Evolutionary conservation across 2,888 invertebrate species (phyloP).

Genomic region (Trichacis sp.): DNA sequence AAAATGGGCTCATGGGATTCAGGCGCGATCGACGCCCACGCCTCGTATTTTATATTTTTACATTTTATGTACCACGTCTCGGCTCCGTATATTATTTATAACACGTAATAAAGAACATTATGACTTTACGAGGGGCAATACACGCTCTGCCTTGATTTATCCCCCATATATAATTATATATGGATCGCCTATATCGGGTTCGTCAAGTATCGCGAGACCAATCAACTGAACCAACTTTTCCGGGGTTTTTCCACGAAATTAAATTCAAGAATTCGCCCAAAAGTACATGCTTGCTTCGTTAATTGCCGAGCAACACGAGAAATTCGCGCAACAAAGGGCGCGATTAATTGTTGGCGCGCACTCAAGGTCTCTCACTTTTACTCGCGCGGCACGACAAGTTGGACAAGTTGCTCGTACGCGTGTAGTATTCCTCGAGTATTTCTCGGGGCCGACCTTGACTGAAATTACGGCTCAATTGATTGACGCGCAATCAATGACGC

Average conservation of each 20-base stretch:
- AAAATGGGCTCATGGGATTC: constrained; percentile 44
- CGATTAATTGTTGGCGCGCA: constrained; percentile 5
- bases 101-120: constrained; percentile 41
- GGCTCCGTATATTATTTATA: constrained; percentile 40
- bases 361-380: constrained; percentile 34
- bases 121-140: constrained; percentile 34
- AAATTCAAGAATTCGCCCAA: too few species aligned
- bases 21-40: constrained; percentile 44
- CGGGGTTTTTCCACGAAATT: too few species aligned
- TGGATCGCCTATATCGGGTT: too few species aligned
- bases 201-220: constrained; percentile 14
- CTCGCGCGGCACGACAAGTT: constrained; percentile 24
- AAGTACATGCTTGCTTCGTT: too few species aligned
- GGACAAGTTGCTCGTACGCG: too few species aligned
- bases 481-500: constrained; percentile 29
- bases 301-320: not conserved
- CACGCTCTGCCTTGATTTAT: constrained; percentile 37
- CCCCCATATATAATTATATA: too few species aligned
- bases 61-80: constrained; percentile 30
- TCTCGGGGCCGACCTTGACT: constrained; percentile 30
- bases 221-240: too few species aligned
- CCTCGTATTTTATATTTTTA: too few species aligned
- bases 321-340: constrained; percentile 1
- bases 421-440: constrained; percentile 15
- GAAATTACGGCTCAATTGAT: constrained; percentile 32